Evolutionary conservation across 2,888 invertebrate species (phyloP).

Genomic region (Notocelia uddmanniana): DNA sequence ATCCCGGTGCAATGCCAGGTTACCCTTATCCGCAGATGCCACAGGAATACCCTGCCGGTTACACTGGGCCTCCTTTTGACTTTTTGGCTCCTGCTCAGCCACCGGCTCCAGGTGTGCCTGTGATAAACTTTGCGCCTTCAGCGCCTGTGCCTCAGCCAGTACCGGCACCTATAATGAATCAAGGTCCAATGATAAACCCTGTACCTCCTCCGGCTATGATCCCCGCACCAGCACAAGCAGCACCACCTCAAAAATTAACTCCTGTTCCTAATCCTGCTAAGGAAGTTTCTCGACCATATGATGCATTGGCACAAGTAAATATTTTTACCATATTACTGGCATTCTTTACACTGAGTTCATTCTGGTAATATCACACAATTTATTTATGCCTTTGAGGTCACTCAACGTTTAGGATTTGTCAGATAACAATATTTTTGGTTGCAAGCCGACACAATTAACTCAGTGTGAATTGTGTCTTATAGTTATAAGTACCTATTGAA

Average conservation of each 20-base stretch:
- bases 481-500: slow-evolving; percentile 11
- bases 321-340: slow-evolving; percentile 19
- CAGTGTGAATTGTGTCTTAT: slow-evolving; percentile 30
- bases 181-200: slow-evolving; percentile 25
- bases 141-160: slow-evolving; percentile 53
- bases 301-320: slow-evolving; percentile 80
- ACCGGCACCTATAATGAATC: slow-evolving; percentile 53
- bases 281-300: slow-evolving; percentile 61
- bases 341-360: slow-evolving; percentile 24
- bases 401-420: no score
- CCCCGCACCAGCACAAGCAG: slow-evolving; percentile 55
- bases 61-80: slow-evolving; percentile 24
- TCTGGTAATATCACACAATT: neutral
- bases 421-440: no score
- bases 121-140: slow-evolving; percentile 47
- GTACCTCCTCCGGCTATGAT: slow-evolving; percentile 52
- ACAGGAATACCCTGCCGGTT: slow-evolving; percentile 10
- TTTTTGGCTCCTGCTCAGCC: slow-evolving; percentile 33
- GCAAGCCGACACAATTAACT: neutral
- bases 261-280: slow-evolving; percentile 43
- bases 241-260: slow-evolving; percentile 28
- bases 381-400: no score
- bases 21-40: slow-evolving; percentile 34
- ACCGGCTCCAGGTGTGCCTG: slow-evolving; percentile 44
- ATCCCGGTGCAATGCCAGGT: slow-evolving; percentile 27